Base-by-base conservation (phyloP, 2,888 invertebrate genomes). In the Acanthosepion lycidas region DNA sequence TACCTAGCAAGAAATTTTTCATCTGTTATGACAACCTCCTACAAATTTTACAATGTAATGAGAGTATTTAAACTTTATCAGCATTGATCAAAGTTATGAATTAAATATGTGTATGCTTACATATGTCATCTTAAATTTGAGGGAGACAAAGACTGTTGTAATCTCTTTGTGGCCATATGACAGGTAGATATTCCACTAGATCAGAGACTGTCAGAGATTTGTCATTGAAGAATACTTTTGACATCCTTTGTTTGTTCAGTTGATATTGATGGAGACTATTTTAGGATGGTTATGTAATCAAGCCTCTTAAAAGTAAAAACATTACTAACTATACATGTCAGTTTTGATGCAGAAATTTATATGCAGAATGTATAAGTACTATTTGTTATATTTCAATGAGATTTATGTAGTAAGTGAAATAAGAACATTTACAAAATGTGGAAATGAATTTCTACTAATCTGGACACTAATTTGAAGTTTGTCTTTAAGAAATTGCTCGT, bases 81-180 rank as follows among this genome's bases (percentile, higher is more conserved):
- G 33, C n/a, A 78, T n/a, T 78, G 78, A n/a, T 78, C n/a, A 78
- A 78, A n/a, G 78, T 33, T 33, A n/a, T 23, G n/a, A 78, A 78
- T 78, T 78, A 78, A 4, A 15, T 78, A 78, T 33, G 0, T 33
- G 5, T n/a, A 78, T 33, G n/a, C 33, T n/a, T 78, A 33, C 78
- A 59, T 59, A 78, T n/a, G 78, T 78, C n/a, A n/a, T n/a, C n/a
- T 78, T 78, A n/a, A 33, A 78, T 78, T 78, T 78, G 78, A 78
- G 78, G 15, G 12, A 78, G 12, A 78, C 78, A 15, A n/a, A n/a
- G n/a, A 78, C n/a, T 78, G n/a, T n/a, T 18, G 33, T 78, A 15
- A 78, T 78, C 8, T 28, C 28, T 78, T 78, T 33, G n/a, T 12
- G 18, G n/a, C 15, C 33, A n/a, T n/a, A 78, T n/a, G n/a, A 78